Percentiles rank a stretch among this genome's conserved stretches.
Evolutionary conservation across 2,797 vertebrate species (phyloP).

Genomic region (Graptemys geographica): DNA sequence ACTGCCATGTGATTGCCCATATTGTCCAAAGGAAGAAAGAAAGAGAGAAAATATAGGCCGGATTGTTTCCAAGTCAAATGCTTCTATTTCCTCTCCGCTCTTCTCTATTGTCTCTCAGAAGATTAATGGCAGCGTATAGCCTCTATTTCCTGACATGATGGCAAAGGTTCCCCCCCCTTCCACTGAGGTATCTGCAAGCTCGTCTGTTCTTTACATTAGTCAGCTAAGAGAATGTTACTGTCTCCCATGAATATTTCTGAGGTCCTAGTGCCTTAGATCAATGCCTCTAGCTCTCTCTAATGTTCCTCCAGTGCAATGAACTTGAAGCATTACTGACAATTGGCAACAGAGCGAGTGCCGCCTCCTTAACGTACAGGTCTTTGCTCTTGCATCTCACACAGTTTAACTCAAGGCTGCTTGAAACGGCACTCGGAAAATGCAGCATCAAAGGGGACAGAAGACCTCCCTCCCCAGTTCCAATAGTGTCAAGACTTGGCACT

Average conservation of each 20-base stretch:
- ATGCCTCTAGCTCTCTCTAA: background rate
- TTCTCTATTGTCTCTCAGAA: background rate
- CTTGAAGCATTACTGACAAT: background rate
- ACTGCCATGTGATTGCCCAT: background rate
- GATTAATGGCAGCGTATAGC: background rate
- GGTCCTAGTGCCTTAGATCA: background rate
- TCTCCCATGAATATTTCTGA: background rate
- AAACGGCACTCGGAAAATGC: background rate
- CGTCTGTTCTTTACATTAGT: background rate
- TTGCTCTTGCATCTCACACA: background rate
- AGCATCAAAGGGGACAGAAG: background rate
- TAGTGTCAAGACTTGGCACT: too few species aligned
- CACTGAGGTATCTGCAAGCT: background rate
- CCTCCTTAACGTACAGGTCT: background rate
- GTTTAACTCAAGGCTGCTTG: background rate
- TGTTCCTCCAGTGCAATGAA: background rate
- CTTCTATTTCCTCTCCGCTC: background rate
- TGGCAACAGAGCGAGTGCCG: background rate
- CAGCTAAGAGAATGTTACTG: background rate
- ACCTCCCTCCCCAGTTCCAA: background rate
- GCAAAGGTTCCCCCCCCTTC: background rate
- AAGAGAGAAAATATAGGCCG: background rate
- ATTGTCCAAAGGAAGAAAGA: background rate
- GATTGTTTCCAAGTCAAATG: background rate
- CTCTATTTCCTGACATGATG: too few species aligned